Conservation (phyloP, 2,113 vertebrate genomes). For the Hucho hucho region DNA sequence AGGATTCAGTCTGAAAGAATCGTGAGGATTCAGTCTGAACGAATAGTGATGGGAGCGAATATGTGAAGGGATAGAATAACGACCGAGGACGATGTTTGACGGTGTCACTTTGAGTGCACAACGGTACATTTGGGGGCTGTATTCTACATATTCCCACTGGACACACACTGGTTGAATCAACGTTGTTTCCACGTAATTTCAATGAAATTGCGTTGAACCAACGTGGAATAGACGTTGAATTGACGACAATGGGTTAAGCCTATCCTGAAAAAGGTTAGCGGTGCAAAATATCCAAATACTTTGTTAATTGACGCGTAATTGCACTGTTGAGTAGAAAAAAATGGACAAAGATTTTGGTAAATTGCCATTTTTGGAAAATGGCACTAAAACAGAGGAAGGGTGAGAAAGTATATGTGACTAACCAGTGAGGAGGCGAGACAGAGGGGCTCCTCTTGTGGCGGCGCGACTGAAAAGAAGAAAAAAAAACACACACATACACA, state of each 20-base stretch:
- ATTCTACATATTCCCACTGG: not conserved
- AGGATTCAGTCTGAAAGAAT: not conserved
- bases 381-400: not conserved
- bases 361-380: not conserved
- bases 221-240: too few species aligned
- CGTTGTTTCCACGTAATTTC: too few species aligned
- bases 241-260: not conserved
- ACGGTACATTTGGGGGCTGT: not conserved
- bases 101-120: not conserved
- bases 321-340: not conserved
- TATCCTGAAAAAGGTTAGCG: not conserved
- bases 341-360: not conserved
- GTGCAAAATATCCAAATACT: not conserved
- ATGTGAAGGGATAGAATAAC: not conserved
- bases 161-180: too few species aligned
- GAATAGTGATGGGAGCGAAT: not conserved
- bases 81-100: not conserved
- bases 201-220: too few species aligned
- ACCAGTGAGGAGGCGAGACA: conserved; percentile 11
- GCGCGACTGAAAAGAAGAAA: conserved; percentile 27
- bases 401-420: not conserved
- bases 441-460: conserved; percentile 36
- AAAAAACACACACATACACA: conserved; percentile 23
- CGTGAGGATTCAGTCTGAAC: not conserved
- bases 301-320: not conserved